Percentiles rank a stretch among this genome's conserved stretches.
Evolutionary conservation across 2,797 vertebrate genomes (phyloP).

Genomic region (Cynopterus sphinx): DNA sequence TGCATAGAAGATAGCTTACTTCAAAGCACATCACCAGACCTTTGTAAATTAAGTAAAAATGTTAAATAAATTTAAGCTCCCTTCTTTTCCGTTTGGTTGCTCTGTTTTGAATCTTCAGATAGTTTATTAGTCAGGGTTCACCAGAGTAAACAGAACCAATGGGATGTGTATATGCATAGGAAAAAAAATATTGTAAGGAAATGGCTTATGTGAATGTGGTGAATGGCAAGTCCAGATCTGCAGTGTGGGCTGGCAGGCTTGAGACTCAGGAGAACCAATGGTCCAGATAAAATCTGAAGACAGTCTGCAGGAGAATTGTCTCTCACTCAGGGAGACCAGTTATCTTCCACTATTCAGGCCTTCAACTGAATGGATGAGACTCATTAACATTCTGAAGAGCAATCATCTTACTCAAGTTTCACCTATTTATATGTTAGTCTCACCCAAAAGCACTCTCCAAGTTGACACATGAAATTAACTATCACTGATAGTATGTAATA

Average conservation of each 20-base stretch:
- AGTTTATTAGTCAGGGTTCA: background rate
- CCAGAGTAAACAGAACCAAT: background rate
- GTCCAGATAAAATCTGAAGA: background rate
- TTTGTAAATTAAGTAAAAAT: conserved; percentile 53
- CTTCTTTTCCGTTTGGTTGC: background rate
- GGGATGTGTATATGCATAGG: background rate
- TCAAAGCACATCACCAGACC: background rate
- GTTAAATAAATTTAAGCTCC: background rate
- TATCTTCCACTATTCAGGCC: background rate
- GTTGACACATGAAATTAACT: background rate
- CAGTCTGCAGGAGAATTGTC: background rate
- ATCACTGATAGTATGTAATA: background rate
- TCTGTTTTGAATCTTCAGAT: conserved; percentile 9
- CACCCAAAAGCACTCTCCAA: background rate
- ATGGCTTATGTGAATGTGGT: background rate
- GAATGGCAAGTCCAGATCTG: background rate
- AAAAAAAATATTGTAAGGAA: background rate
- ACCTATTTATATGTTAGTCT: conserved; percentile 29
- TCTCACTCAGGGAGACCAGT: background rate
- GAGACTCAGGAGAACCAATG: background rate
- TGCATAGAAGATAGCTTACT: conserved; percentile 1
- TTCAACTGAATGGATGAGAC: background rate
- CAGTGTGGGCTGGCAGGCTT: background rate
- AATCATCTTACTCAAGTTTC: background rate
- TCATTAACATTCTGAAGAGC: background rate